These are phyloP conservation scores for Pseudopodoces humilis DNA, from an alignment of 2,113 vertebrate species.

Conservation along the genomic window DNA sequence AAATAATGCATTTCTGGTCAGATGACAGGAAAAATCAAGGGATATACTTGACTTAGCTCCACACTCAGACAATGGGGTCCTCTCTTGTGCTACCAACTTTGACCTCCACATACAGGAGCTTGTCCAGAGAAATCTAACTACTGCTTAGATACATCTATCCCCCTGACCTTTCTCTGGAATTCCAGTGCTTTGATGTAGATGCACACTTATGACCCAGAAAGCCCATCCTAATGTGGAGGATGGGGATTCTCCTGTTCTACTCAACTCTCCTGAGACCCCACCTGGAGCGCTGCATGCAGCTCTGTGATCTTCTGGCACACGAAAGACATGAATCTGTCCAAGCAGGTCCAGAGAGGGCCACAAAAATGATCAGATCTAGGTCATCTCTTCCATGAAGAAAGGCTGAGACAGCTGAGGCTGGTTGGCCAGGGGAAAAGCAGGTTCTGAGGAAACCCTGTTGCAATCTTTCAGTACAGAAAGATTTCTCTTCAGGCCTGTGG, in stretches of 20 bases:
- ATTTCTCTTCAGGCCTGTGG: background rate
- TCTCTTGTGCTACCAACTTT: background rate
- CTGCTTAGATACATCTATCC: accelerated
- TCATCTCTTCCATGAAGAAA: accelerated
- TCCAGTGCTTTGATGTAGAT: background rate
- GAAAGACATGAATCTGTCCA: background rate
- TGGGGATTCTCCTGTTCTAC: accelerated
- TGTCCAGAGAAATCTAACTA: background rate
- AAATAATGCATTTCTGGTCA: background rate
- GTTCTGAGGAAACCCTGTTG: background rate
- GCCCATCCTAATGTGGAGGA: accelerated
- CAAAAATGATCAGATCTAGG: background rate
- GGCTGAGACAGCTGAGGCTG: accelerated
- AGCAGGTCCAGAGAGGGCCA: background rate
- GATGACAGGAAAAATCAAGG: background rate
- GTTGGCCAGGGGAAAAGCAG: background rate
- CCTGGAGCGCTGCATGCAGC: accelerated
- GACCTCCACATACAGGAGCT: background rate
- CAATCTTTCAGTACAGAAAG: background rate
- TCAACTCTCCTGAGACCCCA: accelerated
- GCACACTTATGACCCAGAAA: accelerated
- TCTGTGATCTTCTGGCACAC: background rate
- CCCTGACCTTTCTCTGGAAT: background rate
- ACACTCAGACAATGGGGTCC: accelerated
- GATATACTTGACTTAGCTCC: background rate